Evolutionary conservation across 2,888 invertebrate species (phyloP), one percentile per base, ranked within the genome.

Genomic region (Hanleya hanleyi): DNA sequence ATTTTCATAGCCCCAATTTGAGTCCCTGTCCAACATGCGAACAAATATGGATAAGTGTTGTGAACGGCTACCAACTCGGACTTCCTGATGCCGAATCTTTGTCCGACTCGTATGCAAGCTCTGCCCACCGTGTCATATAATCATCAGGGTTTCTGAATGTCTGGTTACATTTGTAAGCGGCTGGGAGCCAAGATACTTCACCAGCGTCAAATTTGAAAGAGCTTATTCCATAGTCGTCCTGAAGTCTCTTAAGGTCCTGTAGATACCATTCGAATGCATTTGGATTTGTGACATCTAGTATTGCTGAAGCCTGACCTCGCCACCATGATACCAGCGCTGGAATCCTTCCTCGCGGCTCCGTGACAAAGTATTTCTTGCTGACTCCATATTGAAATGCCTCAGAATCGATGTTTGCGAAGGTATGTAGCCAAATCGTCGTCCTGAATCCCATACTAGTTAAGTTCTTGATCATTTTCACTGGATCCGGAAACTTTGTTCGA

Each of bases 231-330:
- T 93, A 93, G 7, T 92, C 91, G 0, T 91, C 90, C 78, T 93
- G 91, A 0, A 97, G 79, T 0, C 92, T 91, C 81, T 94, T 93
- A 1, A 98, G 91, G 87, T 95, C 95, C 93, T 92, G 57, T 0
- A 86, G 73, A 76, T 83, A 92, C 97, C 97, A 98, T 0, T 95
- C 93, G 0, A 95, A 92, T 0, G 97, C 95, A 49, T 93, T 93
- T 81, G 95, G 94, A 80, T 96, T 96, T 0, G 97, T 97, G 4
- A 96, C 93, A 87, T 98, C 98, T 71, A 98, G 96, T 73, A 98
- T 96, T 7, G 96, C 79, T 0, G 93, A 83, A 1, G 78, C 83
- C 67, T 94, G 91, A 1, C 95, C 94, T 87, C 96, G 95, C 91
- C 97, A 98, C 82, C 95, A 93, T 0, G 96, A 95, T 29, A 97